phyloP scores from a whole-genome alignment of 1,140 invertebrate species.

The Panagrolaimus sp. region DNA sequence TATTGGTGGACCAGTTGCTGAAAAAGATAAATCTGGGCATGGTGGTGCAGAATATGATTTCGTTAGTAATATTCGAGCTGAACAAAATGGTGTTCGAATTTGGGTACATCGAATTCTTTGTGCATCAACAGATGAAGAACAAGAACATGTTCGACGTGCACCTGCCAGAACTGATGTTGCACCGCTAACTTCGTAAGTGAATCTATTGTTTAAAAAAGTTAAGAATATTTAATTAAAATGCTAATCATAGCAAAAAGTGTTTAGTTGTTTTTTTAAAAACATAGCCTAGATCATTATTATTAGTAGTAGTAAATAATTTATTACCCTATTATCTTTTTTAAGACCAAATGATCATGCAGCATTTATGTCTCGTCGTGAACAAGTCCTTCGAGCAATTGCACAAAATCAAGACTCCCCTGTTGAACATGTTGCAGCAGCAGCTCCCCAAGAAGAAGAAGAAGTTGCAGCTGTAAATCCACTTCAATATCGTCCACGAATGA shows the following conservation, averaged over 20 bases:
- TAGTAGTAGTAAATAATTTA: no score
- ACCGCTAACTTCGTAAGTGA: conserved; percentile 16
- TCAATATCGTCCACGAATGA: conserved; percentile 29
- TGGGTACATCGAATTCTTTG: conserved; percentile 57
- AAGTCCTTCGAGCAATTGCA: conserved; percentile 1
- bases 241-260: no score
- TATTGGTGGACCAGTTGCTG: conserved; percentile 40
- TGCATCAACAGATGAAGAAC: background rate
- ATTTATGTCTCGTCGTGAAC: conserved; percentile 9
- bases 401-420: conserved; percentile 7
- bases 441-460: conserved; percentile 23
- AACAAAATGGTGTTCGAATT: conserved; percentile 56
- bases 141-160: conserved; percentile 18
- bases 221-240: no score
- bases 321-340: background rate
- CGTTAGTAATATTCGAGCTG: conserved; percentile 51
- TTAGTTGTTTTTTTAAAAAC: no score
- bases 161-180: conserved; percentile 14
- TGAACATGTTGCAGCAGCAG: background rate
- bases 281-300: no score
- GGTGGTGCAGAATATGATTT: conserved; percentile 51
- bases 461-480: conserved; percentile 28
- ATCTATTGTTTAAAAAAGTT: no score
- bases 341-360: conserved; percentile 11
- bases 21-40: conserved; percentile 46